Evolutionary conservation across 2,797 vertebrate genomes (phyloP).

Genomic region (Hoplostethus atlanticus): DNA sequence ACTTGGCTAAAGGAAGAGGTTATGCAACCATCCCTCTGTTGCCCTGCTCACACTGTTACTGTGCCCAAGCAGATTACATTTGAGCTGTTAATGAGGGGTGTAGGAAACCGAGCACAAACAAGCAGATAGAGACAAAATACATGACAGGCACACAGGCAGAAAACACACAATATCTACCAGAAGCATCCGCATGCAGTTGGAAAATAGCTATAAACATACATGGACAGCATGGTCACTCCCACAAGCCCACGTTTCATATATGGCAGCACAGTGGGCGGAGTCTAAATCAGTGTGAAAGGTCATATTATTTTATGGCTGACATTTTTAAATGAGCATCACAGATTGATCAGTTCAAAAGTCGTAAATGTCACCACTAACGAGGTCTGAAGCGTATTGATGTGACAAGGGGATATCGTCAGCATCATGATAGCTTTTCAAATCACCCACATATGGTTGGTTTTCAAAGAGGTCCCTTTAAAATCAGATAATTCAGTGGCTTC

Average conservation of each 20-base stretch:
- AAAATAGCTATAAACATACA: not conserved
- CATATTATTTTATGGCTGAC: constrained; percentile 66
- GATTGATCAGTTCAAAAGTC: constrained; percentile 58
- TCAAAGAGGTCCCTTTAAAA: constrained; percentile 3
- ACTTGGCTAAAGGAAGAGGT: constrained; percentile 62
- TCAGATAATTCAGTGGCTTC: not conserved
- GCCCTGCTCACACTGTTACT: constrained; percentile 40
- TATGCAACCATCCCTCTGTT: constrained; percentile 55
- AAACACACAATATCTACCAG: not conserved
- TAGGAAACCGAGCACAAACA: constrained; percentile 24
- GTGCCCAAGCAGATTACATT: constrained; percentile 49
- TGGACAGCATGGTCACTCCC: not conserved
- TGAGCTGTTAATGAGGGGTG: constrained; percentile 54
- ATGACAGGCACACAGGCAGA: not conserved
- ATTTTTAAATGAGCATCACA: constrained; percentile 59
- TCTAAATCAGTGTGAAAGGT: constrained; percentile 63
- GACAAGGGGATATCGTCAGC: constrained; percentile 10
- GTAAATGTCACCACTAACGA: constrained; percentile 71
- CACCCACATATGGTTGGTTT: not conserved
- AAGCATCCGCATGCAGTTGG: not conserved
- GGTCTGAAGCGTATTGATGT: constrained; percentile 33
- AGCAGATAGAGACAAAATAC: constrained; percentile 16
- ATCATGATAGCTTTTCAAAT: constrained; percentile 31
- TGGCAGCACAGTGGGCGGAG: not conserved
- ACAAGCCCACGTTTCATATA: not conserved